Evolutionary conservation across 2,888 invertebrate species (phyloP), one percentile per base, ranked within the genome.

Genomic region (Homarus gammarus): DNA sequence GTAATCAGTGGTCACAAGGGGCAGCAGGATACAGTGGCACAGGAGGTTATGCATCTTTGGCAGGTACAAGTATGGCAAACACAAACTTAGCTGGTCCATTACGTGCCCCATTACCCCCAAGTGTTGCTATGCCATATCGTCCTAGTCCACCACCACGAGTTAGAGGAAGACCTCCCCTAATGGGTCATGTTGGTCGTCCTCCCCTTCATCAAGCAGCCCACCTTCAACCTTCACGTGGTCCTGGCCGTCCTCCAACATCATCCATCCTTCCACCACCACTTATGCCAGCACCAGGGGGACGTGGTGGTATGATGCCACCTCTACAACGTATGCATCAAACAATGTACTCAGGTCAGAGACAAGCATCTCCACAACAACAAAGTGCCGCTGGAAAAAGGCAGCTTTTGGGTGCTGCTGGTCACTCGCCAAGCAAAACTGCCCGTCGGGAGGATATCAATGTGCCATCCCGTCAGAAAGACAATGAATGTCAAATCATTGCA

Each of bases 401-500:
- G 40, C 64, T 89, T 22, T 72, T 92, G 81, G 77, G 84, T 2
- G 85, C 86, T 15, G 79, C 85, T 18, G 90, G 89, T 27, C 89
- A 87, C 36, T 91, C 90, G 15, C 91, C 92, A 0, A 90, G 78
- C 64, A 91, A 91, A 0, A 94, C 95, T 81, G 94, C 94, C 91
- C 93, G 94, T 91, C 94, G 96, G 27, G 94, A 96, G 91, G 96
- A 96, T 92, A 95, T 96, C 93, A 93, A 96, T 38, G 94, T 96
- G 2, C 96, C 96, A 0, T 96, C 96, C 83, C 95, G 96, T 93
- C 96, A 96, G 91, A 96, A 96, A 92, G 96, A 96, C 92, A 96
- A 96, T 68, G 96, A 96, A 93, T 96, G 96, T 93, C 96, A 96
- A 93, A 96, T 96, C 22, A 96, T 96, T 93, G 95, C 96, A 2